A percentile compares a stretch with the other conserved stretches of the same genome.
phyloP scores from a whole-genome alignment of 2,888 invertebrate genomes.

The Brassicogethes aeneus region DNA sequence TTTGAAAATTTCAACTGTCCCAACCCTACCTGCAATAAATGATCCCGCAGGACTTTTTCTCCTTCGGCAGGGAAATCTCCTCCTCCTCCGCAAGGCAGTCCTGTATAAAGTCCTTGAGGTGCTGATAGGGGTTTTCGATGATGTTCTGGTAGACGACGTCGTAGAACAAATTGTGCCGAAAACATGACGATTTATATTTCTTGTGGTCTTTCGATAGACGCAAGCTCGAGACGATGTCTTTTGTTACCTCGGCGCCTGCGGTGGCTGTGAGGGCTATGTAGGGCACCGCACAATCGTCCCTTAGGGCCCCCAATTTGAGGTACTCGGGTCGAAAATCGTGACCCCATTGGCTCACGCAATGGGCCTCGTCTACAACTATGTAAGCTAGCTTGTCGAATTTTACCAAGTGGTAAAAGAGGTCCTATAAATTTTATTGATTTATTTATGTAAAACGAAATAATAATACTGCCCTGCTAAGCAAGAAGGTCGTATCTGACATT shows the following conservation, averaged over 20 bases:
- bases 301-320: constrained; percentile 70
- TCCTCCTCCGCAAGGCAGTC: constrained; percentile 55
- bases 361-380: constrained; percentile 95
- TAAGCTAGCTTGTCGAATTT: constrained; percentile 75
- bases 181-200: constrained; percentile 76
- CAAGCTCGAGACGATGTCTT: constrained; percentile 73
- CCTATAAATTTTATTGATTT: constrained; percentile 41
- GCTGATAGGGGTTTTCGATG: constrained; percentile 69
- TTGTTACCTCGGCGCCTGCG: constrained; percentile 68
- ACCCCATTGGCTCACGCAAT: constrained; percentile 98
- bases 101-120: constrained; percentile 66
- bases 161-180: constrained; percentile 88
- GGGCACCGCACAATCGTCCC: constrained; percentile 59
- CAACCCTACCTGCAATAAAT: no score
- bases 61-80: constrained; percentile 35
- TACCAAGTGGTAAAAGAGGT: constrained; percentile 57
- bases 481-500: no score
- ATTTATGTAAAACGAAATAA: no score
- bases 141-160: constrained; percentile 86
- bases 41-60: constrained; percentile 27
- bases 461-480: no score
- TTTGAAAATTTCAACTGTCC: no score
- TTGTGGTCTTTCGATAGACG: constrained; percentile 40
- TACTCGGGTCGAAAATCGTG: constrained; percentile 97
- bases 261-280: constrained; percentile 96